phyloP scores from a whole-genome alignment of 1,140 invertebrate species.

The Zelostemma sp. region DNA sequence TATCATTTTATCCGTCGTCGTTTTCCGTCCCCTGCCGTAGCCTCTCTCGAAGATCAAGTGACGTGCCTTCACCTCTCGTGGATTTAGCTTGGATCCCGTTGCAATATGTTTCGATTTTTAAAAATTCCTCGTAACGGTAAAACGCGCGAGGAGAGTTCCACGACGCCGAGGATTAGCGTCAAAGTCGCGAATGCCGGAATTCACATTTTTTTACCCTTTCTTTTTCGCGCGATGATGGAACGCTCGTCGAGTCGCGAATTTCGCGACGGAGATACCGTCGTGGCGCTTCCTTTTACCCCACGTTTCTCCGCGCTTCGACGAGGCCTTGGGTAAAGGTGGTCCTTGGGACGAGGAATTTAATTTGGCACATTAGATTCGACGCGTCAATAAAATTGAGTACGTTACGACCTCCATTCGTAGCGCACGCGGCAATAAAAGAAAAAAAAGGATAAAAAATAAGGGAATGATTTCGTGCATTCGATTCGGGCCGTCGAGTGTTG shows the following conservation, averaged over 20 bases:
- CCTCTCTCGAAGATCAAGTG: constrained; percentile 24
- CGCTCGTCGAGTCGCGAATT: neutral
- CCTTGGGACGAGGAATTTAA: neutral
- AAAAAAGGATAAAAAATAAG: constrained; percentile 14
- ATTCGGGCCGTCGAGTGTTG: constrained; percentile 11
- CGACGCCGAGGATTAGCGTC: constrained; percentile 26
- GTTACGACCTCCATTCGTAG: constrained; percentile 11
- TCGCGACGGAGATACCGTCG: no score
- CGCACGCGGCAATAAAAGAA: no score
- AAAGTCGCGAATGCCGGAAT: neutral
- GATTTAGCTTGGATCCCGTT: constrained; percentile 38
- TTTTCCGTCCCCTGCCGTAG: constrained; percentile 15
- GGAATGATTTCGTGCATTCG: constrained; percentile 15
- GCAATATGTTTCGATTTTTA: constrained; percentile 45
- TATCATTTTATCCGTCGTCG: constrained; percentile 37
- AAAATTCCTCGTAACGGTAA: constrained; percentile 45
- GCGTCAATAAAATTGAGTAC: constrained; percentile 30
- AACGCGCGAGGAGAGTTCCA: constrained; percentile 16
- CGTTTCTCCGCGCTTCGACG: neutral
- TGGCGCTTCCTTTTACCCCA: neutral
- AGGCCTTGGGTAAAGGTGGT: neutral
- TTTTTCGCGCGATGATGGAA: constrained; percentile 14
- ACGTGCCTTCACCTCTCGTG: constrained; percentile 23
- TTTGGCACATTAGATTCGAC: constrained; percentile 30
- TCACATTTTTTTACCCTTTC: constrained; percentile 8